Base-by-base conservation (phyloP, 1,140 invertebrate species). In the Mya arenaria region DNA sequence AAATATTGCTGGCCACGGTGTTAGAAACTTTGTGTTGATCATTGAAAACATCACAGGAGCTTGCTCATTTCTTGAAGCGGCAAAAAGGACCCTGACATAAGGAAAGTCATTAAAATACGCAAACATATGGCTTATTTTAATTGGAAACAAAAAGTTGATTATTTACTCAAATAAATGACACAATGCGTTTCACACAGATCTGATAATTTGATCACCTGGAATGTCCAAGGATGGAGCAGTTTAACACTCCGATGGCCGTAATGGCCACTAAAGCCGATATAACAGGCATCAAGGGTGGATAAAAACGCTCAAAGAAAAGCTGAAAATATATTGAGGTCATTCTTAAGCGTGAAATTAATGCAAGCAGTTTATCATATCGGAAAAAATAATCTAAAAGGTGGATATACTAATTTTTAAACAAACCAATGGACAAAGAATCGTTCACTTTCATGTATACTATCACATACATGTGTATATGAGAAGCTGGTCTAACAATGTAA, bases 1-100 rank as follows among this genome's bases (percentile, higher is more conserved):
- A 25, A 81, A 25, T 8, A 82, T 73, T 5, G 79, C 69, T n/a
- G 79, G 79, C 79, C 79, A 82, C 6, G 79, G 79, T 5, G 69
- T 82, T 4, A 82, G 36, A 60, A 56, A 82, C 28, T 55, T 82
- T 1, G 58, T 73, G 39, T 30, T 65, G 15, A 82, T 82, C 79
- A 82, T 82, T 6, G 58, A 63, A 4, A 82, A 25, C 48, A 82
- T 30, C 17, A 73, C 19, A 30, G 79, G 79, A 19, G 62, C 60
- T 15, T 82, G 79, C 5, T 56, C 19, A 32, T 56, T 55, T 25
- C 79, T 30, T 5, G 79, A 56, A n/a, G 34, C 79, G 25, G 79
- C 79, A 32, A 82, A 72, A 30, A 73, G 44, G 15, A 82, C 30
- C 48, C 79, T 82, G 34, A 48, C 44, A 75, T 25, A 52, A n/a